Base-by-base conservation (phyloP, 2,113 vertebrate genomes). In the Elephantulus edwardii region DNA sequence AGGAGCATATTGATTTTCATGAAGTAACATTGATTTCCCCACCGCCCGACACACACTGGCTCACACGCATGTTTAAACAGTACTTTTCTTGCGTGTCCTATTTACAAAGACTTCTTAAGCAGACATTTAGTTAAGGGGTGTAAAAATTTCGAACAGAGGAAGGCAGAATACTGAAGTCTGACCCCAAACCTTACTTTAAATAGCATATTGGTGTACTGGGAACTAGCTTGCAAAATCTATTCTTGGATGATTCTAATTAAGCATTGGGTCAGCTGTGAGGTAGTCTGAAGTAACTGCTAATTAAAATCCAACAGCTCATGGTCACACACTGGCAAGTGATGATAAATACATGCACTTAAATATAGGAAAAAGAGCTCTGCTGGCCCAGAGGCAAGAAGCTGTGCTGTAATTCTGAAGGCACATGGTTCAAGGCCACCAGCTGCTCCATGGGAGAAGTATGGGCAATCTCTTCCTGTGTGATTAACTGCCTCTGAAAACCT, bases 1-100 rank as follows among this genome's bases (percentile, higher is more conserved):
- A 93, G 83, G 3, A 90, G 80, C 38, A 35, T 46, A 78, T 77
- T 86, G 86, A 93, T 96, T 89, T 94, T 86, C 79, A 91, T 85
- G 82, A 89, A 92, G 89, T 78, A 89, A 91, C 75, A 95, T 50
- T 78, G 74, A 94, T 88, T 83, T 28, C 12, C 14, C 28, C 22
- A 60, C 54, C 54, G 5, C 54, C 14, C 54, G 16, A 13, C 22
- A n/a, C 38, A 35, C 42, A 88, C 30, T 84, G 89, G 64, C 44
- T 90, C 75, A 77, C 17, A 44, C 70, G 64, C 70, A 48, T 24
- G 24, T 91, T 70, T 93, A 89, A 91, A 42, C 50, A n/a, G 40
- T 44, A 33, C 40, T 74, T 44, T 74, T 46, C 71, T 33, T 35
- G 1, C 30, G 70, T 83, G 66, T 17, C 38, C 38, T 28, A 6